Evolutionary conservation across 2,797 vertebrate species (phyloP).

Genomic region (Acrocephalus scirpaceus): DNA sequence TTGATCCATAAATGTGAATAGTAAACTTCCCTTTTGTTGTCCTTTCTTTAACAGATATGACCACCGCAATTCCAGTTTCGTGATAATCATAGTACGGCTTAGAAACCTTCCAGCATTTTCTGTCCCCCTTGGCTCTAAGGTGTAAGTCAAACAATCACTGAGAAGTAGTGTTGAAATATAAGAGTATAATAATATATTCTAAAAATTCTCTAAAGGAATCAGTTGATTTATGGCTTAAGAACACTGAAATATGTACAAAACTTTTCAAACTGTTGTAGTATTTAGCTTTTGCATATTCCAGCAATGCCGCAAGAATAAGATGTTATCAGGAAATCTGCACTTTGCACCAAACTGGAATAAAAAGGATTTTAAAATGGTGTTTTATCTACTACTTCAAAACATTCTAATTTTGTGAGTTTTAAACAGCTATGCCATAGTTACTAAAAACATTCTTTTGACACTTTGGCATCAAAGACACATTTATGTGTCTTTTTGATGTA

Average conservation of each 20-base stretch:
- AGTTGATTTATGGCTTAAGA: not conserved
- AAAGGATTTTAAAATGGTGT: not conserved
- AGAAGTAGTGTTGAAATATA: not conserved
- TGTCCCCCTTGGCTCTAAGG: conserved; percentile 74
- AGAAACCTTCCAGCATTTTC: conserved; percentile 75
- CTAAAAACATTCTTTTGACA: not conserved
- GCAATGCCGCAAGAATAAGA: not conserved
- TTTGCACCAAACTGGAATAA: not conserved
- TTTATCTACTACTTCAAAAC: not conserved
- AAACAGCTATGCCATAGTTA: not conserved
- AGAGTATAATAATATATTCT: not conserved
- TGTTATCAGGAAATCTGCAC: not conserved
- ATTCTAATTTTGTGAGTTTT: not conserved
- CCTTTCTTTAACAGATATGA: conserved; percentile 77
- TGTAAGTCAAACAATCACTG: conserved; percentile 77
- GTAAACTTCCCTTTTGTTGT: not conserved
- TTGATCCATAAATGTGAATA: not conserved
- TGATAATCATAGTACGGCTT: conserved; percentile 76
- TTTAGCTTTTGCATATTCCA: not conserved
- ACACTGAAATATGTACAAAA: not conserved
- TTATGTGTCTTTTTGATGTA: not conserved
- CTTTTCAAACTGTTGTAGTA: not conserved
- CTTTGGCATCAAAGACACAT: not conserved
- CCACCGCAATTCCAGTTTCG: conserved; percentile 75
- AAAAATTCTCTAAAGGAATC: not conserved